A percentile compares a stretch with the other conserved stretches of the same genome.
Conservation (phyloP, 2,888 invertebrate species). For the Scaptomyza polygonia region DNA sequence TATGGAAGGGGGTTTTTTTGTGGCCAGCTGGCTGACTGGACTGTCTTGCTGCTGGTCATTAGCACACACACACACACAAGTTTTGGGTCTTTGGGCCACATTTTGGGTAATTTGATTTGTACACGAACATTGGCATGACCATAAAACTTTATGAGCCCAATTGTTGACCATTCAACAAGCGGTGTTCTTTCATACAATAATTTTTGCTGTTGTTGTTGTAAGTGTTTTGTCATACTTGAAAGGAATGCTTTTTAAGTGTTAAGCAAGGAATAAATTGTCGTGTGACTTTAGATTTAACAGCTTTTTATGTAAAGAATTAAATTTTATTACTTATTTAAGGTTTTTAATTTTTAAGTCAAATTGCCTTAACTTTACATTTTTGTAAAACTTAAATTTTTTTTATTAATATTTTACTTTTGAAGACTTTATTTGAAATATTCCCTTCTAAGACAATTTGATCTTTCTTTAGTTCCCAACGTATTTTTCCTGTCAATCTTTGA, state of each 20-base stretch:
- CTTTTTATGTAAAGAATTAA: too few relatives aligned
- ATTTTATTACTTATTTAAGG: too few relatives aligned
- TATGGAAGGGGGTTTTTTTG: constrained; percentile 4
- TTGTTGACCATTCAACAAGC: constrained; percentile 35
- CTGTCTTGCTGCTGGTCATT: constrained; percentile 47
- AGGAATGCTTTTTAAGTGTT: not conserved
- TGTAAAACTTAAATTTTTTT: too few relatives aligned
- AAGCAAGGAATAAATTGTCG: not conserved
- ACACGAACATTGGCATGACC: constrained; percentile 46
- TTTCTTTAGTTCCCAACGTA: not conserved
- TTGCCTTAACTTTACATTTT: too few relatives aligned
- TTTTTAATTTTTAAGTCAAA: too few relatives aligned
- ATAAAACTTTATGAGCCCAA: constrained; percentile 40
- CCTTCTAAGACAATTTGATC: constrained; percentile 7
- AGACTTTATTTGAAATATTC: not conserved
- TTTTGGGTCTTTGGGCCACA: constrained; percentile 27
- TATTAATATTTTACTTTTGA: too few relatives aligned
- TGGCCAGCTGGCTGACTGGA: constrained; percentile 34
- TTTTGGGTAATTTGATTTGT: constrained; percentile 63
- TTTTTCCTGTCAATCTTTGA: not conserved
- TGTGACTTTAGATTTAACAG: not conserved
- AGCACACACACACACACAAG: constrained; percentile 31
- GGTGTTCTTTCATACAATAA: not conserved
- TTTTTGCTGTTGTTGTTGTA: too few relatives aligned
- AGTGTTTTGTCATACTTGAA: not conserved